Evolutionary conservation across 2,888 invertebrate species (phyloP), one percentile per base, ranked within the genome.

Genomic region (Eumerus sabulonum): DNA sequence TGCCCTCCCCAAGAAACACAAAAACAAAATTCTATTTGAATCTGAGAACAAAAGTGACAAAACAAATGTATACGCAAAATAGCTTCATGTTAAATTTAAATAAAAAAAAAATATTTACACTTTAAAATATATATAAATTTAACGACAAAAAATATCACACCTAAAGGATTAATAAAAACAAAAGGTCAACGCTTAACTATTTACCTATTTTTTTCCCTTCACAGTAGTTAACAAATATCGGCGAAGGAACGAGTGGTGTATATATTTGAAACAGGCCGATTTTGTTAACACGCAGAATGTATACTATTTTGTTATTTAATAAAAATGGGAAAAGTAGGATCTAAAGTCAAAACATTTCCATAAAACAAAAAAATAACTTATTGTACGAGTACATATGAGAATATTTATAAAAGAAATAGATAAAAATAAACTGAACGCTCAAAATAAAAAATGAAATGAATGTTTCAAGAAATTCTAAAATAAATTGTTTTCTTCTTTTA

Each of bases 401-500:
- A 60, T 79, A 79, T 79, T 79, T 79, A 79, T 79, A 79, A 79
- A 79, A 68, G 44, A 45, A 47, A 14, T 38, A 63, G 73, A 64
- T 35, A 68, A 79, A 70, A 44, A 64, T 48, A 60, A 67, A 42
- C 35, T 66, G 64, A 64, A 79, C 68, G 74, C 74, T 74, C 74
- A 68, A 74, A 74, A 79, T 74, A 4, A 79, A 79, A 79, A 70
- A 50, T 68, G 68, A 70, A 79, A 79, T 79, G 79, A 79, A 79
- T 79, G 74, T 79, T 79, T 79, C 74, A 74, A 54, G 27, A 73
- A 79, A 79, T 57, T 50, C 35, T 40, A 62, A 40, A 59, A n/a
- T n/a, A n/a, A 45, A 19, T 16, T n/a, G 14, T 40, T 0, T n/a
- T 9, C 9, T 3, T 40, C n/a, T 54, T 66, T 59, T 59, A 35